Percentiles rank a stretch among this genome's conserved stretches.
Conservation (phyloP, 2,797 vertebrate genomes). For the Falco concolor region DNA sequence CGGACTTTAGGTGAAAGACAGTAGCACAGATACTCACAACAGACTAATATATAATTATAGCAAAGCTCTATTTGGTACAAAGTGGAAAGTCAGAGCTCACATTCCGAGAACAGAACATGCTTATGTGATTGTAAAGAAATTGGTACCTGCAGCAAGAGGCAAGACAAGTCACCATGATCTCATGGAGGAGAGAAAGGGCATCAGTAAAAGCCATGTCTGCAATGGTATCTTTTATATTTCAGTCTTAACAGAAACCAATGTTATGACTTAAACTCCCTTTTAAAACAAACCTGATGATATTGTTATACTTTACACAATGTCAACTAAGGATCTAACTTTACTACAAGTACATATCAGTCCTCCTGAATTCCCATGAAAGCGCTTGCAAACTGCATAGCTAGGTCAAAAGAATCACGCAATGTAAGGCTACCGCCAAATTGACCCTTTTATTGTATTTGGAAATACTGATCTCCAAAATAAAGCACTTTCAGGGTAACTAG, state of each 20-base stretch:
- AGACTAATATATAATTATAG: background rate
- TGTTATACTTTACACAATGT: background rate
- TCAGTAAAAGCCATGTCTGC: background rate
- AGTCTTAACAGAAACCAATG: background rate
- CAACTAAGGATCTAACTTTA: background rate
- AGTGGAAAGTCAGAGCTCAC: background rate
- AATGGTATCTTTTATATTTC: background rate
- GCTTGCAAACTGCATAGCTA: conserved; percentile 5
- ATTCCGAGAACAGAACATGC: background rate
- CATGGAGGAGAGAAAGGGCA: background rate
- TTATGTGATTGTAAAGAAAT: background rate
- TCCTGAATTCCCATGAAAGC: background rate
- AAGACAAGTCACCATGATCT: background rate
- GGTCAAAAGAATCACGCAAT: background rate
- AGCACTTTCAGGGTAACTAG: background rate
- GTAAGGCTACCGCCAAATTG: background rate
- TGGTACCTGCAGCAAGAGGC: background rate
- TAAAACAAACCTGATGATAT: background rate
- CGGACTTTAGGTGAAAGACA: background rate
- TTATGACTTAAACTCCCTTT: background rate
- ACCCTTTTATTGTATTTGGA: background rate
- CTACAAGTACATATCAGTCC: background rate
- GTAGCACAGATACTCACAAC: background rate
- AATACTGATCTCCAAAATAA: background rate
- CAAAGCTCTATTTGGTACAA: background rate